phyloP scores from a whole-genome alignment of 2,797 vertebrate genomes.

The Chelon labrosus region DNA sequence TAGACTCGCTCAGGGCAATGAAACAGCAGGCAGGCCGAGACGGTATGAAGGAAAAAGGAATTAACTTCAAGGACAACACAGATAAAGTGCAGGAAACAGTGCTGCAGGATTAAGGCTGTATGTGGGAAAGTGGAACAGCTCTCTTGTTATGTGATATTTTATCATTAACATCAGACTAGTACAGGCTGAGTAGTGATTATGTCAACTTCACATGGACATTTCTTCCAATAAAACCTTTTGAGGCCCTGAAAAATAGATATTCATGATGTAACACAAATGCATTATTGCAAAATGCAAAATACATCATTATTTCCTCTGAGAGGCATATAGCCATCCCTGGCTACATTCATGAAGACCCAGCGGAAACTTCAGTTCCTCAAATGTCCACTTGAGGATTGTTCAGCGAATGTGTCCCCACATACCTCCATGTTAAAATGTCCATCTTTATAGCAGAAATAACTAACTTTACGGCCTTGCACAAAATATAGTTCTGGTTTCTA shows the following conservation, averaged over 20 bases:
- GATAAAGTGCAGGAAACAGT: slow-evolving; percentile 22
- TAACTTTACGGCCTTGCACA: no score
- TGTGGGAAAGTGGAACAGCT: slow-evolving; percentile 22
- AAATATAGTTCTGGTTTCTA: no score
- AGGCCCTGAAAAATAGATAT: neutral
- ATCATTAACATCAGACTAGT: slow-evolving; percentile 25
- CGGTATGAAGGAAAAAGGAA: neutral
- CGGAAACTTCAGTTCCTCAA: no score
- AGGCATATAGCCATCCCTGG: no score
- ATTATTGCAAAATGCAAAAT: no score
- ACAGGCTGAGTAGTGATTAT: neutral
- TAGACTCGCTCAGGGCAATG: slow-evolving; percentile 50
- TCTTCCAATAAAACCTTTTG: neutral
- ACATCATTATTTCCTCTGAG: no score
- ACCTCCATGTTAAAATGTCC: no score
- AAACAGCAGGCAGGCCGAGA: slow-evolving; percentile 45
- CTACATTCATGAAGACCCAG: no score
- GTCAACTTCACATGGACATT: neutral
- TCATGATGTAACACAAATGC: neutral
- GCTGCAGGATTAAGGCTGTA: slow-evolving; percentile 44
- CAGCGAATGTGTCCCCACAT: no score
- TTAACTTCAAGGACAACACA: slow-evolving; percentile 58
- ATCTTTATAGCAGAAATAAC: no score
- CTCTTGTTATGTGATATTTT: slow-evolving; percentile 28
- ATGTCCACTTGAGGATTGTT: no score